Evolutionary conservation across 2,797 vertebrate species (phyloP).

Genomic region (Poeciliopsis gracilis): DNA sequence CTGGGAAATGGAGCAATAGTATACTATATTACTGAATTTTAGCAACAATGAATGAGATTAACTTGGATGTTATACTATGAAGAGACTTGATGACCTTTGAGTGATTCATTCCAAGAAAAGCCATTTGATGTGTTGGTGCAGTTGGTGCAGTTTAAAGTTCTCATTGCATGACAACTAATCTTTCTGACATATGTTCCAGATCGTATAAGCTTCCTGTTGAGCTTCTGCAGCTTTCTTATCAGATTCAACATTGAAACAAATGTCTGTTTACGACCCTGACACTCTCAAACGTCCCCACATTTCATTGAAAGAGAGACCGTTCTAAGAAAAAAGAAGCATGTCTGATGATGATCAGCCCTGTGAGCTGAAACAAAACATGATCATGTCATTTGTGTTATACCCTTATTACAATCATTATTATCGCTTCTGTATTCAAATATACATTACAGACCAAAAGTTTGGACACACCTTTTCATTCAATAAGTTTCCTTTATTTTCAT

Average conservation of each 20-base stretch:
- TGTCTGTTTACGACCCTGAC: not conserved
- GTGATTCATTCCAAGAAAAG: not conserved
- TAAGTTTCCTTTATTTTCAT: too few relatives aligned
- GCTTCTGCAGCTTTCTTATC: constrained; percentile 6
- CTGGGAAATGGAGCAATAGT: not conserved
- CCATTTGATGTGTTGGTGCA: not conserved
- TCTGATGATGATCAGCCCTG: too few relatives aligned
- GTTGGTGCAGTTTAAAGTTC: not conserved
- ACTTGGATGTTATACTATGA: not conserved
- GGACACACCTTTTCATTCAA: too few relatives aligned
- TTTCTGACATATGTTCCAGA: not conserved
- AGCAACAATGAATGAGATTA: not conserved
- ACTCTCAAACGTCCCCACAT: not conserved
- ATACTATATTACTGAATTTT: not conserved
- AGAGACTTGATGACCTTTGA: not conserved
- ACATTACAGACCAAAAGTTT: too few relatives aligned
- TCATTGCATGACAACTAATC: not conserved
- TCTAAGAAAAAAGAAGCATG: not conserved
- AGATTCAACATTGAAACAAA: not conserved
- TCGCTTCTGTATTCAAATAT: not conserved
- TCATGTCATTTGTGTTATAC: not conserved
- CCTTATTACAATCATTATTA: too few relatives aligned
- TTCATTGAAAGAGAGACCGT: not conserved
- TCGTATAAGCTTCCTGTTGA: not conserved
- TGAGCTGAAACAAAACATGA: not conserved